These are phyloP conservation scores for Scaptodrosophila lebanonensis DNA, from an alignment of 1,140 invertebrate species.

Conservation along the genomic window DNA sequence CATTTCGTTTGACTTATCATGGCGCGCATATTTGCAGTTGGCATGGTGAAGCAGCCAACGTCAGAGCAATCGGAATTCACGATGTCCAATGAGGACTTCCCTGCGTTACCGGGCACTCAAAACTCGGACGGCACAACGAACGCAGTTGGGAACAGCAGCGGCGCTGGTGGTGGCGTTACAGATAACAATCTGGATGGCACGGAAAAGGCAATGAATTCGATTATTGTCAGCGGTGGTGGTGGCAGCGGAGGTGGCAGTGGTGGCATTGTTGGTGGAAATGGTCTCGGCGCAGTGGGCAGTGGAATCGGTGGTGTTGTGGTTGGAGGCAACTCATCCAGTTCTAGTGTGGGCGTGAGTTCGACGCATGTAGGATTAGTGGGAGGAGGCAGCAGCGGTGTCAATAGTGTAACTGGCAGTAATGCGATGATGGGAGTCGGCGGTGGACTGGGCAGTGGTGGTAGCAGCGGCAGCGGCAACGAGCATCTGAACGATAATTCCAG, in stretches of 20 bases:
- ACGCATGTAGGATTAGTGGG: conserved; percentile 63
- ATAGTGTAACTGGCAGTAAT: conserved; percentile 63
- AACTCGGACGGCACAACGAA: conserved; percentile 79
- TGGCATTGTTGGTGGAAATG: conserved; percentile 61
- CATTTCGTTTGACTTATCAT: conserved; percentile 23
- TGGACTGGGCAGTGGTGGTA: conserved; percentile 49
- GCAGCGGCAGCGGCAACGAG: conserved; percentile 44
- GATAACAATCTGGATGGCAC: conserved; percentile 74
- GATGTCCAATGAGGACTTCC: conserved; percentile 99
- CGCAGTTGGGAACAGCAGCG: conserved; percentile 47
- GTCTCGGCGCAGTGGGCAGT: conserved; percentile 51
- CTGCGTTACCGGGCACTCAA: conserved; percentile 90
- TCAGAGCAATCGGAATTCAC: conserved; percentile 95
- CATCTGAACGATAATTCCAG: conserved; percentile 77
- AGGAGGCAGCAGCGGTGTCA: conserved; percentile 71
- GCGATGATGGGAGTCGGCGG: conserved; percentile 66
- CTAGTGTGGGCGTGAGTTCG: conserved; percentile 69
- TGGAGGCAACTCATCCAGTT: conserved; percentile 36
- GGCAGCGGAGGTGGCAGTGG: conserved; percentile 39
- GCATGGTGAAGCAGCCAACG: conserved; percentile 96
- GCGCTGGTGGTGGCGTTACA: conserved; percentile 42
- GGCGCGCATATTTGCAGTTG: conserved; percentile 82
- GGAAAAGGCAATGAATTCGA: conserved; percentile 76
- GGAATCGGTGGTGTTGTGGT: conserved; percentile 70
- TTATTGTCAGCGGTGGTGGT: conserved; percentile 78